phyloP scores from a whole-genome alignment of 2,797 vertebrate species.

The Propithecus deckenii region DNA sequence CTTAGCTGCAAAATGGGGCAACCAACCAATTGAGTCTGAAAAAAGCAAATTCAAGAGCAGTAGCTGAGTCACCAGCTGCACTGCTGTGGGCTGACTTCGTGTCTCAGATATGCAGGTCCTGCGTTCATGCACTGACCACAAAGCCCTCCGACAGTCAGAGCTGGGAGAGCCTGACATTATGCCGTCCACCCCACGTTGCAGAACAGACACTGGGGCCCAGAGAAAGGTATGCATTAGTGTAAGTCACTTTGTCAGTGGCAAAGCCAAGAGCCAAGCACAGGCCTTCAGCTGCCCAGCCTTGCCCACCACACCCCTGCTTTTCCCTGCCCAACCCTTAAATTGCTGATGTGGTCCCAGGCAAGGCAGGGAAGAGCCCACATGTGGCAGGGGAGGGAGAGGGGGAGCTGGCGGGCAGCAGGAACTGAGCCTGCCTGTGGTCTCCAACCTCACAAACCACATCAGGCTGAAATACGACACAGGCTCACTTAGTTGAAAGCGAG shows the following conservation, averaged over 20 bases:
- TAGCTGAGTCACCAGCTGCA: neutral
- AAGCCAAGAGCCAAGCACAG: neutral
- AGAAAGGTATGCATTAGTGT: neutral
- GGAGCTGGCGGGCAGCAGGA: neutral
- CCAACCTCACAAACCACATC: constrained; percentile 65
- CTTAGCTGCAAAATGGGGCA: neutral
- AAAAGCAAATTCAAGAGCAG: neutral
- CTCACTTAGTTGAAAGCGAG: constrained; percentile 28
- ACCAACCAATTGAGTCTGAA: neutral
- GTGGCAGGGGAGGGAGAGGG: fast-evolving
- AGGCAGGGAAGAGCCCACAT: neutral
- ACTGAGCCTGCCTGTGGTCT: constrained; percentile 61
- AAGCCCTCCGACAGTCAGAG: neutral
- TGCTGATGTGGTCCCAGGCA: constrained; percentile 31
- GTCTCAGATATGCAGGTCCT: neutral
- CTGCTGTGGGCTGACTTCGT: neutral
- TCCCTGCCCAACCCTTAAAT: constrained; percentile 31
- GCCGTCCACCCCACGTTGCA: neutral
- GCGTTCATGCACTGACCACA: neutral
- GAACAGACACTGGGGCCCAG: neutral
- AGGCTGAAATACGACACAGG: constrained; percentile 67
- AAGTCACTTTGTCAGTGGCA: neutral
- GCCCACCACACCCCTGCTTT: neutral
- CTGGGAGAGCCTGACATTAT: neutral
- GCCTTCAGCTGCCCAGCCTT: neutral